These are phyloP conservation scores for Leptobrachium leishanense DNA, from an alignment of 2,113 vertebrate genomes.

Conservation along the genomic window DNA sequence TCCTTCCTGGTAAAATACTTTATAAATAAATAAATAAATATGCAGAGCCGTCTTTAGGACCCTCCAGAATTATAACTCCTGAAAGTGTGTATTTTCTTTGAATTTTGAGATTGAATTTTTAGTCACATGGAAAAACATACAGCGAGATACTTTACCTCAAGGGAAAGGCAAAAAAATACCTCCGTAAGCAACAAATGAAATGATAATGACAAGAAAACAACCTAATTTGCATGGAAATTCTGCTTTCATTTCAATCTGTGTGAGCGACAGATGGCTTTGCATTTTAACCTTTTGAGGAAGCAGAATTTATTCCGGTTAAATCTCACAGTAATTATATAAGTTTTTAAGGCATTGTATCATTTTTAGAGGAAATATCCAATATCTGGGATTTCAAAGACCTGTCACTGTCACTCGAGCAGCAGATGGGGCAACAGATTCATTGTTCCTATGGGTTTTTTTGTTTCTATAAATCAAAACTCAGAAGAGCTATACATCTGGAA, in stretches of 20 bases:
- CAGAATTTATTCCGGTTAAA: slow-evolving; percentile 10
- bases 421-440: slow-evolving; percentile 22
- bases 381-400: slow-evolving; percentile 16
- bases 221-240: slow-evolving; percentile 15
- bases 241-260: not conserved
- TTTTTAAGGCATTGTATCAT: slow-evolving; percentile 12
- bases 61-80: too few relatives aligned
- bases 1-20: too few relatives aligned
- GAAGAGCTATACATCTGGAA: not conserved
- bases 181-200: slow-evolving; percentile 6
- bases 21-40: too few relatives aligned
- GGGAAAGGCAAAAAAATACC: slow-evolving; percentile 2
- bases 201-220: slow-evolving; percentile 23
- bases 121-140: slow-evolving; percentile 10
- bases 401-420: slow-evolving; percentile 20
- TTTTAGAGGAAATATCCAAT: not conserved
- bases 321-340: slow-evolving; percentile 14
- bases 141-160: not conserved
- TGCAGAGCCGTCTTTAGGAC: too few relatives aligned
- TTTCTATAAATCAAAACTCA: slow-evolving; percentile 24
- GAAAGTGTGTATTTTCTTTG: too few relatives aligned
- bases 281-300: slow-evolving; percentile 26
- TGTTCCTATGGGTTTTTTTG: slow-evolving; percentile 19
- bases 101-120: slow-evolving; percentile 10
- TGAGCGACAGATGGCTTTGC: slow-evolving; percentile 33